A percentile compares a stretch with the other conserved stretches of the same genome.
These are phyloP conservation scores for Conops quadrifasciatus DNA, from an alignment of 2,888 invertebrate genomes.

Conservation along the genomic window DNA sequence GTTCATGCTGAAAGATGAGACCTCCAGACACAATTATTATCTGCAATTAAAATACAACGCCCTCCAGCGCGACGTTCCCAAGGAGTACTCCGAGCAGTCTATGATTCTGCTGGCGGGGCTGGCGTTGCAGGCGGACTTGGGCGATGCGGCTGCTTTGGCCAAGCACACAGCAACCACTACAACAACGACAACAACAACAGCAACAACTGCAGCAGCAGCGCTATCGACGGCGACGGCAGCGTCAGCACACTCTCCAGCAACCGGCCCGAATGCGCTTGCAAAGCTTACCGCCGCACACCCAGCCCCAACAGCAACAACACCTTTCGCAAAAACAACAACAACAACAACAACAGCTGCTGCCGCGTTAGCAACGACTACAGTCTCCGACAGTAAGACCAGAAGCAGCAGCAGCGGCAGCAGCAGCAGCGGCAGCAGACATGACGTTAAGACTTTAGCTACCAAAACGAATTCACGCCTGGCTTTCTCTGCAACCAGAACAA, in stretches of 20 bases:
- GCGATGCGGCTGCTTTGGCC: constrained; percentile 71
- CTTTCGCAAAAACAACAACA: no score
- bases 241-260: constrained; percentile 29
- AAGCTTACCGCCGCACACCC: no score
- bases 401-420: constrained; percentile 35
- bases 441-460: constrained; percentile 10
- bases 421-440: background rate
- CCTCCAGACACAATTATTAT: constrained; percentile 93
- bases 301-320: no score
- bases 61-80: constrained; percentile 72
- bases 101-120: constrained; percentile 85
- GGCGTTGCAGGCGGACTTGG: constrained; percentile 92
- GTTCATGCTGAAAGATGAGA: constrained; percentile 87
- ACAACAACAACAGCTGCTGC: no score
- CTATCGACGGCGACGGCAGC: constrained; percentile 36
- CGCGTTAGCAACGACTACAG: no score
- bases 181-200: constrained; percentile 39
- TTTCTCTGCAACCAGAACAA: background rate
- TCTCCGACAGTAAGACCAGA: background rate
- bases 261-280: no score
- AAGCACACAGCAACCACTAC: constrained; percentile 38
- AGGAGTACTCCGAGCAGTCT: constrained; percentile 69
- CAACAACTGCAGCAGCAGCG: constrained; percentile 32
- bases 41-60: constrained; percentile 92
- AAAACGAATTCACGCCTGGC: constrained; percentile 15